These are phyloP conservation scores for Chrysodeixis includens DNA, from an alignment of 2,888 invertebrate genomes.

Conservation along the genomic window DNA sequence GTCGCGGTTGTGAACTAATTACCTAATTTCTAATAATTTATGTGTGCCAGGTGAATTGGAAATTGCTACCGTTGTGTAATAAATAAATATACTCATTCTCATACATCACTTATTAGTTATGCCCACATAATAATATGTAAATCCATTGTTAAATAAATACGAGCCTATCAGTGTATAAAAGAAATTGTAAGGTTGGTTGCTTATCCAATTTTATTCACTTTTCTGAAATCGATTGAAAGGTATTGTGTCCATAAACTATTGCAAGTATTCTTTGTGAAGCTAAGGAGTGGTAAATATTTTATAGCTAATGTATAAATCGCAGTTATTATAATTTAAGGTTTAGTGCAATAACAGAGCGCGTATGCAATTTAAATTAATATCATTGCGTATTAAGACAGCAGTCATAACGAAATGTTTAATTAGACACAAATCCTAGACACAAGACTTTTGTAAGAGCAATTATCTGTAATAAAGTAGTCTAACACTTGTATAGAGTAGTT, in stretches of 20 bases:
- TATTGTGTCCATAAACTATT: too few relatives aligned
- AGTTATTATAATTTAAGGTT: too few relatives aligned
- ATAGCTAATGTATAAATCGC: too few relatives aligned
- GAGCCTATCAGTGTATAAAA: neutral
- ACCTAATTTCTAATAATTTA: constrained; percentile 48
- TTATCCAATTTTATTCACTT: neutral
- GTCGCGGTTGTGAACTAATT: constrained; percentile 43
- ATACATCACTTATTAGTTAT: neutral
- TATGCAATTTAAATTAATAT: neutral
- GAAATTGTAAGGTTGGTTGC: neutral
- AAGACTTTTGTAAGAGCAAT: constrained; percentile 22
- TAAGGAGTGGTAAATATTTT: too few relatives aligned
- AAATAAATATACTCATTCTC: constrained; percentile 25
- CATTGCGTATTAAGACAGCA: constrained; percentile 1
- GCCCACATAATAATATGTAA: neutral
- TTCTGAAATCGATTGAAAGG: neutral
- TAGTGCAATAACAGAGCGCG: too few relatives aligned
- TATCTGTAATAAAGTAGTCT: constrained; percentile 30
- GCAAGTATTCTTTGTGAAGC: too few relatives aligned
- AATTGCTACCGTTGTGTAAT: constrained; percentile 28
- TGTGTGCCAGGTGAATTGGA: constrained; percentile 16
- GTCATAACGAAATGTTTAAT: constrained; percentile 1
- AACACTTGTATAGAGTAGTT: constrained; percentile 8
- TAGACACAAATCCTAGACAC: neutral
- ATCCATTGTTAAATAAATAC: neutral